Conservation (phyloP, 2,113 vertebrate species). For the Brachirus orientalis region DNA sequence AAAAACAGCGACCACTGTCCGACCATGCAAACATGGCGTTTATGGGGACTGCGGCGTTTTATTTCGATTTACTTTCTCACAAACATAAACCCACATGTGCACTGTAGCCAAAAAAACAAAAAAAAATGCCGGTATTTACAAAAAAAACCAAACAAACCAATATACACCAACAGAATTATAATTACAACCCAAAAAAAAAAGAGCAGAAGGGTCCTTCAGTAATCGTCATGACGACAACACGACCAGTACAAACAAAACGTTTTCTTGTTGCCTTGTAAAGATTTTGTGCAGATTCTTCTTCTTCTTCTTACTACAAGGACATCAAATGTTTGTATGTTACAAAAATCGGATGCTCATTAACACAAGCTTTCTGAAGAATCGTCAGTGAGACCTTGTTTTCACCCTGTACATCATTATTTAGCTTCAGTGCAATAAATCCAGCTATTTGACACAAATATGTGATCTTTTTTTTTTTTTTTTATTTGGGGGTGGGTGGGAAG, state of each 20-base stretch:
- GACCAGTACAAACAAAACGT: slow-evolving; percentile 44
- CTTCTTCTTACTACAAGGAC: slow-evolving; percentile 50
- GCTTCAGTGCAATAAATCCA: slow-evolving; percentile 37
- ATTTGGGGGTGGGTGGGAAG: neutral
- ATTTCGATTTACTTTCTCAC: slow-evolving; percentile 48
- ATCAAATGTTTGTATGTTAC: slow-evolving; percentile 53
- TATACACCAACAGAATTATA: slow-evolving; percentile 60
- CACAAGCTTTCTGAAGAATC: slow-evolving; percentile 15
- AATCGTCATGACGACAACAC: slow-evolving; percentile 40
- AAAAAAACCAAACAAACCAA: slow-evolving; percentile 46
- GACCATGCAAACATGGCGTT: neutral
- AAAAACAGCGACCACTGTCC: neutral
- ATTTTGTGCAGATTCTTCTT: slow-evolving; percentile 64
- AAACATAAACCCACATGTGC: slow-evolving; percentile 67
- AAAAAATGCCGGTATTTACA: slow-evolving; percentile 67
- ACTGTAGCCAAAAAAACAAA: slow-evolving; percentile 68
- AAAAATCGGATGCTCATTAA: slow-evolving; percentile 54
- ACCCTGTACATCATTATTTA: neutral
- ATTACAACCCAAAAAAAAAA: slow-evolving; percentile 47
- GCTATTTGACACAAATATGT: slow-evolving; percentile 21
- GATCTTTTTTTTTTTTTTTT: neutral
- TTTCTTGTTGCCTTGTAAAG: slow-evolving; percentile 50
- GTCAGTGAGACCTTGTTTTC: slow-evolving; percentile 13
- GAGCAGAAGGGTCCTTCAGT: slow-evolving; percentile 59
- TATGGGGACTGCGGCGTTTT: slow-evolving; percentile 54